phyloP scores from a whole-genome alignment of 2,113 vertebrate genomes.

The Nerophis lumbriciformis region DNA sequence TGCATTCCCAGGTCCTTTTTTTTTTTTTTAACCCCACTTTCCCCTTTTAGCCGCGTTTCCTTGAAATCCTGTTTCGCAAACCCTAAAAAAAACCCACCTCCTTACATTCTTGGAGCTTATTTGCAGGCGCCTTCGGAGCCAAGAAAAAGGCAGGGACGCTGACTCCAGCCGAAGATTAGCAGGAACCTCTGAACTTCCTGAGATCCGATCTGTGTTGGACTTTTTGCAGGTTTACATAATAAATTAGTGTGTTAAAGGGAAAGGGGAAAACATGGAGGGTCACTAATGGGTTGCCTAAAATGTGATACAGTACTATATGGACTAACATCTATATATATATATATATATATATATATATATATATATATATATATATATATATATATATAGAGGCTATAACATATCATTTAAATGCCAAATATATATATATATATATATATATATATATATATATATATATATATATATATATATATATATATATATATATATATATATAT shows the following conservation, averaged over 20 bases:
- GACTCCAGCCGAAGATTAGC: conserved; percentile 16
- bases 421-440: no score
- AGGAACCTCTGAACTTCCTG: conserved; percentile 34
- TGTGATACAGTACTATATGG: no score
- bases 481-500: no score
- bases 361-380: no score
- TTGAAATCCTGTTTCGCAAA: conserved; percentile 58
- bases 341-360: no score
- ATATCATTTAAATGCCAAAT: no score
- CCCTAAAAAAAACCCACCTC: conserved; percentile 49
- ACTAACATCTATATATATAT: no score
- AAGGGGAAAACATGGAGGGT: conserved; percentile 25
- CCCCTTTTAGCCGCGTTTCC: conserved; percentile 7
- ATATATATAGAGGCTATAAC: no score
- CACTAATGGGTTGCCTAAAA: conserved; percentile 1
- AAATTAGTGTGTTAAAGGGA: conserved; percentile 44
- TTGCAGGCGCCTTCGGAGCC: conserved; percentile 33
- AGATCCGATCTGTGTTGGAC: conserved; percentile 31
- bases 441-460: no score
- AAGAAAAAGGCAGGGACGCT: conserved; percentile 45
- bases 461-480: no score
- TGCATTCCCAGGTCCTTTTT: conserved; percentile 29
- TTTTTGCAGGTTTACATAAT: conserved; percentile 33
- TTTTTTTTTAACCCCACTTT: conserved; percentile 18
- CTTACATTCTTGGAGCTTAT: conserved; percentile 53